These are phyloP conservation scores for Lycaena phlaeas DNA, from an alignment of 2,888 invertebrate genomes.

Conservation along the genomic window DNA sequence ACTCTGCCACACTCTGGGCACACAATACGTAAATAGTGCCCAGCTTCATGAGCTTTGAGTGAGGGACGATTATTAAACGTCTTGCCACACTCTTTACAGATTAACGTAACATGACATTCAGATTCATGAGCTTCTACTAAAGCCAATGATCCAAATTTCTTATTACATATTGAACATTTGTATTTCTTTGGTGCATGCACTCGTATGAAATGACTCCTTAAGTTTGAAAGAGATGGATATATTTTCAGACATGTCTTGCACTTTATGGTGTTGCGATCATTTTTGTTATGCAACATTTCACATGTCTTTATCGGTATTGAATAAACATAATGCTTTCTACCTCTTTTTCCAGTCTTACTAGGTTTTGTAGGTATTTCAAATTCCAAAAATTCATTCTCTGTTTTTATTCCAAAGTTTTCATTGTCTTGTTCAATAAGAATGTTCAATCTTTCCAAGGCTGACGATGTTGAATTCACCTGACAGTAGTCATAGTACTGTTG, in stretches of 20 bases:
- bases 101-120: slow-evolving; percentile 32
- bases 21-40: slow-evolving; percentile 35
- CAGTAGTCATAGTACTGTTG: slow-evolving; percentile 35
- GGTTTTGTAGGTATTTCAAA: slow-evolving; percentile 12
- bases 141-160: slow-evolving; percentile 32
- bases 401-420: slow-evolving; percentile 16
- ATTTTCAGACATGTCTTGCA: slow-evolving; percentile 40
- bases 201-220: slow-evolving; percentile 40
- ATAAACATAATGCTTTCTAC: slow-evolving; percentile 16
- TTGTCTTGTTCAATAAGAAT: slow-evolving; percentile 11
- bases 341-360: slow-evolving; percentile 9
- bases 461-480: slow-evolving; percentile 18
- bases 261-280: slow-evolving; percentile 24
- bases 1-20: slow-evolving; percentile 48
- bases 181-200: slow-evolving; percentile 40
- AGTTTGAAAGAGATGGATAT: slow-evolving; percentile 29
- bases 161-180: slow-evolving; percentile 36
- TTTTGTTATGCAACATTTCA: slow-evolving; percentile 35
- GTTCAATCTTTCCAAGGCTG: slow-evolving; percentile 29
- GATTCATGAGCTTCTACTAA: slow-evolving; percentile 32
- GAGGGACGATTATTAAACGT: slow-evolving; percentile 36
- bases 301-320: slow-evolving; percentile 25
- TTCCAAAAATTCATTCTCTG: slow-evolving; percentile 13
- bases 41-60: slow-evolving; percentile 40
- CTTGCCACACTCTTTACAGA: slow-evolving; percentile 49